A percentile compares a stretch with the other conserved stretches of the same genome.
These are phyloP conservation scores for Gorsachius magnificus DNA, from an alignment of 2,797 vertebrate genomes.

Conservation along the genomic window DNA sequence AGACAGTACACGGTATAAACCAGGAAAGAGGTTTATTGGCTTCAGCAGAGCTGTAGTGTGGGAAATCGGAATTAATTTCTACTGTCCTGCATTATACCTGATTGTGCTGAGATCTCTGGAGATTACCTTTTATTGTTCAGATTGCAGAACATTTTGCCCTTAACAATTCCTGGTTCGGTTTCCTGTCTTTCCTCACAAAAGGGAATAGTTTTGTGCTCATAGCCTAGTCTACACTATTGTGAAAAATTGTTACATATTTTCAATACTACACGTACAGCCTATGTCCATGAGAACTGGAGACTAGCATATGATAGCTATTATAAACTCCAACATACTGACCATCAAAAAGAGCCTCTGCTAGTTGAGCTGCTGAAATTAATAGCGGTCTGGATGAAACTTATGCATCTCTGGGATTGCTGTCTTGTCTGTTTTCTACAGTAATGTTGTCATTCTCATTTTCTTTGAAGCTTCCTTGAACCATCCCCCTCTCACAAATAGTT, in stretches of 20 bases:
- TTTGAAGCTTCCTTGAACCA: slow-evolving; percentile 43
- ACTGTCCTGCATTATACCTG: not conserved
- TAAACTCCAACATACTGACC: not conserved
- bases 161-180: not conserved
- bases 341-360: not conserved
- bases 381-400: not conserved
- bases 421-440: slow-evolving; percentile 37
- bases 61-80: not conserved
- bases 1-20: not conserved
- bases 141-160: not conserved
- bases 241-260: not conserved
- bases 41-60: not conserved
- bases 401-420: not conserved
- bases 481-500: slow-evolving; percentile 40
- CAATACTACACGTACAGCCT: not conserved
- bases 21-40: not conserved
- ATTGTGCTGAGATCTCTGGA: not conserved
- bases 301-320: not conserved
- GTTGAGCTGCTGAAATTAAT: slow-evolving; percentile 27
- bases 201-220: not conserved
- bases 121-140: not conserved
- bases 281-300: not conserved
- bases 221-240: not conserved
- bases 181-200: not conserved
- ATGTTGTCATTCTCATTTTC: slow-evolving; percentile 51